Evolutionary conservation across 1,140 invertebrate species (phyloP).

Genomic region (Procambarus virginalis): DNA sequence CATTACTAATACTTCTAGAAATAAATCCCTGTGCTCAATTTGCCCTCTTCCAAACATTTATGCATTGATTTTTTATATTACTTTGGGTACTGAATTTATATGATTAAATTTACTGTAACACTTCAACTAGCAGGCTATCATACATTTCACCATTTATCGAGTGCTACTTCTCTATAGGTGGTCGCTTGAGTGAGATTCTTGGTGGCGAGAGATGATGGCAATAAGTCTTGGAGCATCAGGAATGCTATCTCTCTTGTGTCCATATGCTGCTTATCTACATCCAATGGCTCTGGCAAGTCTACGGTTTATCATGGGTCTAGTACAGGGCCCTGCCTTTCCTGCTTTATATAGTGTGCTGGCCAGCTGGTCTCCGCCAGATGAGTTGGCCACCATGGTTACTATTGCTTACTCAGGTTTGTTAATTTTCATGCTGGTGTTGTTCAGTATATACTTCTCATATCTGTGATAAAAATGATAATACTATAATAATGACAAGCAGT

Average conservation of each 20-base stretch:
- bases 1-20: too few relatives aligned
- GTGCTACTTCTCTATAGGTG: slow-evolving; percentile 16
- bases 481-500: too few relatives aligned
- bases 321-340: slow-evolving; percentile 52
- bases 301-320: slow-evolving; percentile 35
- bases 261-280: slow-evolving; percentile 29
- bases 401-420: slow-evolving; percentile 53
- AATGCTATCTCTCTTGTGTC: slow-evolving; percentile 20
- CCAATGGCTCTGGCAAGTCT: slow-evolving; percentile 38
- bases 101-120: too few relatives aligned
- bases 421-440: too few relatives aligned
- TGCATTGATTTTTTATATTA: too few relatives aligned
- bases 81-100: too few relatives aligned
- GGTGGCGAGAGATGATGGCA: slow-evolving; percentile 51
- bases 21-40: too few relatives aligned
- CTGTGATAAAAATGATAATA: too few relatives aligned
- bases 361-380: slow-evolving; percentile 35
- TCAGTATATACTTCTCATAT: too few relatives aligned
- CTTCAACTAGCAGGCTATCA: too few relatives aligned
- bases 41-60: too few relatives aligned
- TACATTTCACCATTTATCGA: too few relatives aligned
- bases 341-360: slow-evolving; percentile 36
- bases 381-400: slow-evolving; percentile 52
- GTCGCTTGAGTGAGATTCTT: slow-evolving; percentile 41
- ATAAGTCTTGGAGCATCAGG: slow-evolving; percentile 23